Evolutionary conservation across 2,113 vertebrate genomes (phyloP).

Genomic region (Neolamprologus toae): DNA sequence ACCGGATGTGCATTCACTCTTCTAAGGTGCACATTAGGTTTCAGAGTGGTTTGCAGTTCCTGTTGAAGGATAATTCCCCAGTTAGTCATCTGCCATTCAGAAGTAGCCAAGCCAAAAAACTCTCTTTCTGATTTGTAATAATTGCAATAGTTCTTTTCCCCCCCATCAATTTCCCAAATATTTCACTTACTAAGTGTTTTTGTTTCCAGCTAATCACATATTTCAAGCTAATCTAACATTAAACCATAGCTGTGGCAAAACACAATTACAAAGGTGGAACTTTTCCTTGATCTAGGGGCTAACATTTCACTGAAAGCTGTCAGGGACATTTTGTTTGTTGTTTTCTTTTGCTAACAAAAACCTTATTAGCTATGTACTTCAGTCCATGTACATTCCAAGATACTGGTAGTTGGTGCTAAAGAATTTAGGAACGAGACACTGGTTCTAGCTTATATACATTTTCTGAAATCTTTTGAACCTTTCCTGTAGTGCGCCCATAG

Average conservation of each 20-base stretch:
- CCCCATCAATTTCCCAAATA: not conserved
- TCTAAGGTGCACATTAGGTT: not conserved
- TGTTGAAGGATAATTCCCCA: not conserved
- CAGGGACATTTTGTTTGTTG: not conserved
- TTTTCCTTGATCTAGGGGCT: not conserved
- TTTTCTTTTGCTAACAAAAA: not conserved
- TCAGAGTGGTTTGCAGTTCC: not conserved
- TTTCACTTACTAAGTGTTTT: not conserved
- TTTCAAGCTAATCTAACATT: not conserved
- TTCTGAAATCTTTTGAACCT: not conserved
- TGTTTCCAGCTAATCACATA: not conserved
- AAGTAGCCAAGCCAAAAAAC: not conserved
- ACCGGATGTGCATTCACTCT: not conserved
- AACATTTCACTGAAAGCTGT: not conserved
- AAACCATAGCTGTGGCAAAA: not conserved
- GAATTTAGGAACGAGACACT: not conserved
- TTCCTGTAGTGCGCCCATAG: not conserved
- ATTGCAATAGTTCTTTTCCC: fast-evolving
- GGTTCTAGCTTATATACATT: not conserved
- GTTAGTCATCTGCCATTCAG: not conserved
- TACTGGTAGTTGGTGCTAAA: not conserved
- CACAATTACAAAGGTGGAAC: not conserved
- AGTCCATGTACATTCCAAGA: not conserved
- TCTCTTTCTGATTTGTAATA: not conserved
- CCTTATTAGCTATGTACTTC: not conserved